Evolutionary conservation across 2,888 invertebrate species (phyloP).

Genomic region (Lottia scabra): DNA sequence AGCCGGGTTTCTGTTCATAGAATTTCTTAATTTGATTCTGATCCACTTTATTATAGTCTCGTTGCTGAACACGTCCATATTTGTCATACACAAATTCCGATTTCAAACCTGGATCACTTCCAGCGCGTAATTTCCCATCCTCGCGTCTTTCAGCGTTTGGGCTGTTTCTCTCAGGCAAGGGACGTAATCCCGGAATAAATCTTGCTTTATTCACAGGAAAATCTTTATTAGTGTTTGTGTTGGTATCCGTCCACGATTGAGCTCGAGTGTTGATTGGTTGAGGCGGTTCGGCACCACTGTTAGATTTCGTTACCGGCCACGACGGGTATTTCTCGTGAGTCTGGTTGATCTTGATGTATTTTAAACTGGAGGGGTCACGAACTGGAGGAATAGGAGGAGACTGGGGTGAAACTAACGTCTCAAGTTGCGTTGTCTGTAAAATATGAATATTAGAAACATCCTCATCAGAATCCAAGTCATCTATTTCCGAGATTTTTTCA

Average conservation of each 20-base stretch:
- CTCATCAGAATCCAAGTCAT: conserved; percentile 41
- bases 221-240: conserved; percentile 79
- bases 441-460: conserved; percentile 34
- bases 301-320: conserved; percentile 78
- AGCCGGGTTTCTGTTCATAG: conserved; percentile 54
- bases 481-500: conserved; percentile 38
- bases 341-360: conserved; percentile 76
- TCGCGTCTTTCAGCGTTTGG: conserved; percentile 44
- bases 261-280: conserved; percentile 75
- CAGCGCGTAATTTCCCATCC: conserved; percentile 47
- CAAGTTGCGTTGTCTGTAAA: conserved; percentile 17
- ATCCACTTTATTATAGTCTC: conserved; percentile 33
- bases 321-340: conserved; percentile 83
- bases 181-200: conserved; percentile 31
- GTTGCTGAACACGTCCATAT: conserved; percentile 31
- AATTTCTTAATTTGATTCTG: conserved; percentile 47
- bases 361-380: conserved; percentile 78
- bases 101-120: conserved; percentile 59
- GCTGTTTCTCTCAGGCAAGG: conserved; percentile 75
- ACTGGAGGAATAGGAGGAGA: conserved; percentile 72
- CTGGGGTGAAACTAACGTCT: conserved; percentile 27
- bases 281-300: conserved; percentile 32
- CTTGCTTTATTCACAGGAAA: conserved; percentile 72
- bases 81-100: conserved; percentile 40
- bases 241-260: conserved; percentile 78